A percentile compares a stretch with the other conserved stretches of the same genome.
Evolutionary conservation across 2,888 invertebrate genomes (phyloP).

Genomic region (Ecdyonurus torrentis): DNA sequence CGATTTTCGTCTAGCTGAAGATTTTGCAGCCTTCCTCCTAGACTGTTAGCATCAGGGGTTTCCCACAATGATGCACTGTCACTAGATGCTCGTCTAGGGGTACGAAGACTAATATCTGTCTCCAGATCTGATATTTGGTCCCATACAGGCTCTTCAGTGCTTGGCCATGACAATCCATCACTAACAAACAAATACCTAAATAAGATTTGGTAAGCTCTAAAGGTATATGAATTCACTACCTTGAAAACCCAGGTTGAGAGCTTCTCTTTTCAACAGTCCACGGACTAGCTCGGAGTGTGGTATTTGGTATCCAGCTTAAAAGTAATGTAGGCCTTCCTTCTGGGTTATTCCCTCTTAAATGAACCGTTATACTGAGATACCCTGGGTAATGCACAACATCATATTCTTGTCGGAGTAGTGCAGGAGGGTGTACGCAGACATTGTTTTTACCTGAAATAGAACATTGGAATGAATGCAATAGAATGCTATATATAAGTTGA

Average conservation of each 20-base stretch:
- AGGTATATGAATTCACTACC: not conserved
- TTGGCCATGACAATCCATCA: not conserved
- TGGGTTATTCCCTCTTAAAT: conserved; percentile 19
- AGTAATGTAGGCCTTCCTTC: conserved; percentile 64
- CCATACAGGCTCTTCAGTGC: not conserved
- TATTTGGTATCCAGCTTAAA: conserved; percentile 90
- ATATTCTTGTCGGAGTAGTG: conserved; percentile 60
- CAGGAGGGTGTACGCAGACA: conserved; percentile 91
- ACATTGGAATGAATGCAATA: not conserved
- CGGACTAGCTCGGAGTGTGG: conserved; percentile 71
- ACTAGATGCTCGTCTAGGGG: not conserved
- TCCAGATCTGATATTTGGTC: not conserved
- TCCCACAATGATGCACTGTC: not conserved
- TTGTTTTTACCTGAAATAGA: conserved; percentile 66
- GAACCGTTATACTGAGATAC: conserved; percentile 76
- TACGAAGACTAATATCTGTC: not conserved
- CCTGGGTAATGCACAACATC: conserved; percentile 83
- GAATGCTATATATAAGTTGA: not conserved
- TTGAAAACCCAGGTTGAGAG: not conserved
- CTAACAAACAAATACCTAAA: too few relatives aligned
- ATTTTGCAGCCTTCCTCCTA: conserved; percentile 1
- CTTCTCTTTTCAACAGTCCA: conserved; percentile 40
- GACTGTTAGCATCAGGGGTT: not conserved
- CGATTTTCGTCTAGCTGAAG: conserved; percentile 4
- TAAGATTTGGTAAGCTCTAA: too few relatives aligned